Conservation (phyloP, 2,888 invertebrate species). For the Colostygia pectinataria region DNA sequence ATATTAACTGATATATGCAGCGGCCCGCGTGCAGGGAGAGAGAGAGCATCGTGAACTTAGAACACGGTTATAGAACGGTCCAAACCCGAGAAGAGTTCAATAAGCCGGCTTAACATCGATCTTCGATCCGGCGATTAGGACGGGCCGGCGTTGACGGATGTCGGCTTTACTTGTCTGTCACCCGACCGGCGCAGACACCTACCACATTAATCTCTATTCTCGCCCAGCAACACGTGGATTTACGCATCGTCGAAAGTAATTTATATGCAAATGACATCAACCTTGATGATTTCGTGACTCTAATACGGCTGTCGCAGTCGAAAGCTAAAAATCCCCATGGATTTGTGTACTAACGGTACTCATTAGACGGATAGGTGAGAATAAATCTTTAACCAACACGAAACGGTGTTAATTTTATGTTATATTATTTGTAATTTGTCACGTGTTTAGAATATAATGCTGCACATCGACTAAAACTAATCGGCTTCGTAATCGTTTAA, state of each 20-base stretch:
- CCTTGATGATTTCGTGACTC: conserved; percentile 76
- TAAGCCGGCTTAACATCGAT: conserved; percentile 80
- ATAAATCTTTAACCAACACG: conserved; percentile 44
- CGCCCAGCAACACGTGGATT: conserved; percentile 79
- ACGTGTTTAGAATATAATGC: conserved; percentile 22
- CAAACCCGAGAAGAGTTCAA: conserved; percentile 71
- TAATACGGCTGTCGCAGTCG: conserved; percentile 63
- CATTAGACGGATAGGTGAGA: conserved; percentile 47
- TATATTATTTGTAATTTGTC: conserved; percentile 34
- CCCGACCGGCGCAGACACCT: conserved; percentile 68
- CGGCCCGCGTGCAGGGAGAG: conserved; percentile 44
- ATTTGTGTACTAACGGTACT: conserved; percentile 58
- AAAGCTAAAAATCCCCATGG: conserved; percentile 53
- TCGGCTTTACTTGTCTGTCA: conserved; percentile 81
- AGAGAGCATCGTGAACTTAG: conserved; percentile 21
- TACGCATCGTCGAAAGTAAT: conserved; percentile 78
- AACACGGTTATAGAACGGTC: conserved; percentile 54
- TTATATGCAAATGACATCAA: conserved; percentile 81
- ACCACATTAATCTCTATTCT: conserved; percentile 79
- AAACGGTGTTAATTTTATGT: conserved; percentile 33
- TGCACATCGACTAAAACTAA: conserved; percentile 20
- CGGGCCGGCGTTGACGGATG: conserved; percentile 78
- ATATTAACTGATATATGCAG: conserved; percentile 63
- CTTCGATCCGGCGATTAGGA: conserved; percentile 78
- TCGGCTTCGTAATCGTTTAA: conserved; percentile 24